Evolutionary conservation across 2,113 vertebrate genomes (phyloP).

Genomic region (Crotalus viridis): DNA sequence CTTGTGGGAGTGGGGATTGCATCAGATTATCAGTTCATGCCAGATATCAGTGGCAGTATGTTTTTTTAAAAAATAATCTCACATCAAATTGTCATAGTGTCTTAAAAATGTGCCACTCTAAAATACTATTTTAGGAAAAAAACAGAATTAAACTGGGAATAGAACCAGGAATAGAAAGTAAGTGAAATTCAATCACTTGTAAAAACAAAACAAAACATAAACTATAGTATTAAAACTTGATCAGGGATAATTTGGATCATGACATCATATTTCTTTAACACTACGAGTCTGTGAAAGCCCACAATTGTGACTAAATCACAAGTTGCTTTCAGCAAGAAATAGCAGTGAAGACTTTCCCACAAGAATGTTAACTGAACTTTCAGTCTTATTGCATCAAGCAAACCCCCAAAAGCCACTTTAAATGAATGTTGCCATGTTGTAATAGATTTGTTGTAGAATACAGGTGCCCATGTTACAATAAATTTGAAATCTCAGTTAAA

Average conservation of each 20-base stretch:
- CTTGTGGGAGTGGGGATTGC: not conserved
- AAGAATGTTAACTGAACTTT: not conserved
- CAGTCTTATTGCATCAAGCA: not conserved
- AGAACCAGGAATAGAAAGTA: not conserved
- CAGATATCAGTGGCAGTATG: constrained; percentile 15
- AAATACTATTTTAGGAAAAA: constrained; percentile 8
- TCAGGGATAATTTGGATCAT: not conserved
- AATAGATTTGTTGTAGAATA: not conserved
- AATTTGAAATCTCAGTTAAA: not conserved
- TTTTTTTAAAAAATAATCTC: constrained; percentile 11
- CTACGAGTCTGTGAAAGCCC: not conserved
- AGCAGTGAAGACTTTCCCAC: not conserved
- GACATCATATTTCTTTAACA: not conserved
- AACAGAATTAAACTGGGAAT: not conserved
- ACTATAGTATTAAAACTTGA: not conserved
- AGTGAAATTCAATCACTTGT: not conserved
- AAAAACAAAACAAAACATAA: not conserved
- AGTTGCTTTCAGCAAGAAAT: not conserved
- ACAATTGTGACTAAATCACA: not conserved
- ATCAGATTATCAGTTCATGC: constrained; percentile 8
- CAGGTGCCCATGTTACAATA: not conserved
- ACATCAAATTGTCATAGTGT: not conserved
- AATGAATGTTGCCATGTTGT: not conserved
- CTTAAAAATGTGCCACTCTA: constrained; percentile 4
- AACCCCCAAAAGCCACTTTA: not conserved